These are phyloP conservation scores for Hemicordylus capensis DNA, from an alignment of 2,113 vertebrate species.

Conservation along the genomic window DNA sequence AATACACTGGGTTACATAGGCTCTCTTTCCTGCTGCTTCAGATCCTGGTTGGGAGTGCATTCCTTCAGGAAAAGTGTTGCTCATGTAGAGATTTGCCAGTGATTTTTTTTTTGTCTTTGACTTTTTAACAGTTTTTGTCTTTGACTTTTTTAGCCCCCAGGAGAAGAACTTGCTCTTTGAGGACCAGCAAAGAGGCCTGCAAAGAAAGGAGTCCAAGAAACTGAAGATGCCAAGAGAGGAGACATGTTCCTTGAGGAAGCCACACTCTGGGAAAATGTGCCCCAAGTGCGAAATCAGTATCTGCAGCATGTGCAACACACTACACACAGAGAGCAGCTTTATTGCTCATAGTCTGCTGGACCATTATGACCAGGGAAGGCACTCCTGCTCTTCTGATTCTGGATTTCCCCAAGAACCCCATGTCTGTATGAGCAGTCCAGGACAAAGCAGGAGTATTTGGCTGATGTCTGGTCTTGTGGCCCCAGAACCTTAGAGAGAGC, in stretches of 20 bases:
- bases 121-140: not conserved
- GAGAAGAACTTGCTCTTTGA: constrained; percentile 33
- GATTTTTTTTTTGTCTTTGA: not conserved
- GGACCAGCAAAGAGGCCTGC: constrained; percentile 46
- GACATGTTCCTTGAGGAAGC: constrained; percentile 34
- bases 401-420: not conserved
- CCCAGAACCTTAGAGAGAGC: not conserved
- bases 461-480: accelerated
- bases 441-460: not conserved
- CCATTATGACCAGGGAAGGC: constrained; percentile 68
- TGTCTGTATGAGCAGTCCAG: not conserved
- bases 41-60: too few species aligned
- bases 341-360: constrained; percentile 75
- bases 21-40: too few species aligned
- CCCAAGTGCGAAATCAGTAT: constrained; percentile 62
- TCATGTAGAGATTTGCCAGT: constrained; percentile 3
- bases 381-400: accelerated
- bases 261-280: constrained; percentile 60
- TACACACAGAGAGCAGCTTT: constrained; percentile 69
- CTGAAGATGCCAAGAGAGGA: constrained; percentile 30
- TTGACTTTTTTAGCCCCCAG: constrained; percentile 48
- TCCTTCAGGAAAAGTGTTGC: too few species aligned
- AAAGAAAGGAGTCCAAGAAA: constrained; percentile 40
- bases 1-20: too few species aligned
- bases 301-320: constrained; percentile 64